A percentile compares a stretch with the other conserved stretches of the same genome.
These are phyloP conservation scores for Montipora cactus DNA, from an alignment of 64 coral and sea anemone genomes.

Conservation along the genomic window DNA sequence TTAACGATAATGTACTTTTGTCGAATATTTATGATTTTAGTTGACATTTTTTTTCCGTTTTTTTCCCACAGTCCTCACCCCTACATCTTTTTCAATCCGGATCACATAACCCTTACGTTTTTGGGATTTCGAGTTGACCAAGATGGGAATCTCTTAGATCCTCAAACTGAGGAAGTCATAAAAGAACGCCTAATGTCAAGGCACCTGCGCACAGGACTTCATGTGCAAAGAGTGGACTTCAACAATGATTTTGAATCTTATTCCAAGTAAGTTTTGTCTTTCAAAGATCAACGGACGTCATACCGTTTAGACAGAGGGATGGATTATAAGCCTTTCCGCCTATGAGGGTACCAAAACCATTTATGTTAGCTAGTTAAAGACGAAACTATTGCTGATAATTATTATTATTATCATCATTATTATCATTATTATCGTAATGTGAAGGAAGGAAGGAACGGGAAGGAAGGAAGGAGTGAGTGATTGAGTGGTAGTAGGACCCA, in stretches of 20 bases:
- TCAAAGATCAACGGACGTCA: not conserved
- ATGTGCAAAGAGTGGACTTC: conserved; percentile 55
- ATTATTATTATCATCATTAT: no score
- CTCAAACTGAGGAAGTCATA: conserved; percentile 46
- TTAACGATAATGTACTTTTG: no score
- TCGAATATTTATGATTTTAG: no score
- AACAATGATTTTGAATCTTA: conserved; percentile 46
- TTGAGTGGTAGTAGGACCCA: no score
- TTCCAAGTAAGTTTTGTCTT: conserved; percentile 61
- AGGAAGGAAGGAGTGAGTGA: no score
- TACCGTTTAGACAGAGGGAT: not conserved
- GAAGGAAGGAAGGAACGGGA: no score
- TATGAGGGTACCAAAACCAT: no score
- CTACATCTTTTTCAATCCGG: conserved; percentile 85
- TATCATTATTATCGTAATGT: no score
- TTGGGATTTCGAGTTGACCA: conserved; percentile 74
- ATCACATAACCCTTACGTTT: conserved; percentile 65
- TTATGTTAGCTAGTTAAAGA: no score
- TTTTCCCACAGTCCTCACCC: conserved; percentile 20
- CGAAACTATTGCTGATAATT: no score
- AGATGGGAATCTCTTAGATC: conserved; percentile 68
- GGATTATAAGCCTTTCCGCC: not conserved
- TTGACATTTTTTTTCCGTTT: no score
- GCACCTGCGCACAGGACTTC: conserved; percentile 74
- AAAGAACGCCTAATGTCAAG: conserved; percentile 53